Evolutionary conservation across 1,140 invertebrate species (phyloP).

Genomic region (Caenorhabditis brenneri): DNA sequence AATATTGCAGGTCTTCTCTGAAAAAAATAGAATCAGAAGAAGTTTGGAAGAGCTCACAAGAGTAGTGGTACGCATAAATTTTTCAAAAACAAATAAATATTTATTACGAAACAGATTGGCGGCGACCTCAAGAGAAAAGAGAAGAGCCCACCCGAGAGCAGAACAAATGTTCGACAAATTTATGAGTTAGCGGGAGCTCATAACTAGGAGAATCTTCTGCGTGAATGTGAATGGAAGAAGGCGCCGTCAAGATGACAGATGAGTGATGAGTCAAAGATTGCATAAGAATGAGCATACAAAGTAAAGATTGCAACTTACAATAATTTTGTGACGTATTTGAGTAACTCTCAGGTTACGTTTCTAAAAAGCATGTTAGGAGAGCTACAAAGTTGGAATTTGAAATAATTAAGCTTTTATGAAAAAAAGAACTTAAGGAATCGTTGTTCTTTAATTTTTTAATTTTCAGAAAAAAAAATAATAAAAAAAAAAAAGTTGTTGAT

Average conservation of each 20-base stretch:
- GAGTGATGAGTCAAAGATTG: constrained; percentile 25
- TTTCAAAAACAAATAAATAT: constrained; percentile 34
- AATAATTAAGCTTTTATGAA: too few relatives aligned
- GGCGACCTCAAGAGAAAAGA: constrained; percentile 19
- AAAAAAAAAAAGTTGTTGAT: too few relatives aligned
- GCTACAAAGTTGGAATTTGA: too few relatives aligned
- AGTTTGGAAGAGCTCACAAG: not conserved
- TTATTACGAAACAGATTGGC: constrained; percentile 11
- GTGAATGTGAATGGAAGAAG: constrained; percentile 7
- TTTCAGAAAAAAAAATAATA: too few relatives aligned
- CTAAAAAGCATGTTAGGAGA: too few relatives aligned
- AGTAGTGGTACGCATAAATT: not conserved
- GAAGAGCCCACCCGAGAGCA: not conserved
- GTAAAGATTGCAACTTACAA: not conserved
- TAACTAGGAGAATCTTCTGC: not conserved
- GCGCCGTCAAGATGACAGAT: constrained; percentile 26
- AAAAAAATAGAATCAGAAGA: not conserved
- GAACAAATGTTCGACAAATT: constrained; percentile 14
- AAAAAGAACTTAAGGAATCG: too few relatives aligned
- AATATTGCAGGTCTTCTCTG: constrained; percentile 16
- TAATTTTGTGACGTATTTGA: too few relatives aligned
- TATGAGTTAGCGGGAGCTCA: constrained; percentile 10
- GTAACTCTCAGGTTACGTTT: too few relatives aligned
- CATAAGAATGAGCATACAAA: not conserved
- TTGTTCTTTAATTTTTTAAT: too few relatives aligned